These are phyloP conservation scores for Castor canadensis DNA, from an alignment of 2,113 vertebrate species.

Conservation along the genomic window DNA sequence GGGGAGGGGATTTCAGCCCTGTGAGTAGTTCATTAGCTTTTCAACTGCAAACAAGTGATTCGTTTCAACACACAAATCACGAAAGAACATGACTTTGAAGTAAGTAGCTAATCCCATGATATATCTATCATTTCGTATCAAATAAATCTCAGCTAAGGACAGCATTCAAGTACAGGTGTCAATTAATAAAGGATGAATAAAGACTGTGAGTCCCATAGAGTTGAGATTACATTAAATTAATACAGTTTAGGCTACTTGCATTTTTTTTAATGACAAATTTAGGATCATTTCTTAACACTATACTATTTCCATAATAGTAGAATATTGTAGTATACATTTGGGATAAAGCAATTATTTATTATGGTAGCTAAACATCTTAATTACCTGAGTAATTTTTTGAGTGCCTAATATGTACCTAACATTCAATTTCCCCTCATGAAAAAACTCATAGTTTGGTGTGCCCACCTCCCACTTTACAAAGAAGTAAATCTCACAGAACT, in stretches of 20 bases:
- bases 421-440: not conserved
- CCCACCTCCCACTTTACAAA: not conserved
- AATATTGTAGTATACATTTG: not conserved
- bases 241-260: not conserved
- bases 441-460: not conserved
- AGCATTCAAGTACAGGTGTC: conserved; percentile 66
- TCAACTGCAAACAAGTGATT: conserved; percentile 52
- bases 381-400: not conserved
- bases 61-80: conserved; percentile 62
- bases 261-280: conserved; percentile 35
- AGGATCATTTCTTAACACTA: conserved; percentile 29
- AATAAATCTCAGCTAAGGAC: conserved; percentile 61
- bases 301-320: conserved; percentile 4
- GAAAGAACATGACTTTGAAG: conserved; percentile 67
- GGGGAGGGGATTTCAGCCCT: not conserved
- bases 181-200: conserved; percentile 62
- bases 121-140: conserved; percentile 51
- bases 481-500: not conserved
- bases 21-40: conserved; percentile 34
- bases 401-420: not conserved
- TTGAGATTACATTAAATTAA: conserved; percentile 61
- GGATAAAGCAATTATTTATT: conserved; percentile 2
- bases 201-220: conserved; percentile 31
- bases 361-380: not conserved
- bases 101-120: conserved; percentile 63